Conservation (phyloP, 2,888 invertebrate species). For the Rotaria sp. region DNA sequence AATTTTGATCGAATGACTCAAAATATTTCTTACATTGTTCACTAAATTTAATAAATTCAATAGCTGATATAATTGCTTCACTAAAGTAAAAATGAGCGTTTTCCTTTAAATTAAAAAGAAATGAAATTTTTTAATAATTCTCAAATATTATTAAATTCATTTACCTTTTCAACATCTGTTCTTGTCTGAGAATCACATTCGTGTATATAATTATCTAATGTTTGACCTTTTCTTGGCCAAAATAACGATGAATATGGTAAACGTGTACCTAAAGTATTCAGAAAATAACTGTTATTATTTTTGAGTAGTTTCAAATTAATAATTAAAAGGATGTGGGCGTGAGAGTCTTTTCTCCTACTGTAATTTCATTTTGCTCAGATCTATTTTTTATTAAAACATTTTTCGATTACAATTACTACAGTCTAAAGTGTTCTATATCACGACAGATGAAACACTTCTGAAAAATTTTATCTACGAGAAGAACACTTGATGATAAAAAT, state of each 20-base stretch:
- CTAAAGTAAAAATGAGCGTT: conserved; percentile 78
- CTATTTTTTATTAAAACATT: too few species aligned
- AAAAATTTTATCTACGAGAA: too few species aligned
- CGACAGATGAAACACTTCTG: too few species aligned
- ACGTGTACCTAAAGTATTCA: neutral
- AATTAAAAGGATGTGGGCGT: too few species aligned
- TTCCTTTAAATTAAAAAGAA: conserved; percentile 59
- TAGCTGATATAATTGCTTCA: conserved; percentile 74
- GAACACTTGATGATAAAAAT: too few species aligned
- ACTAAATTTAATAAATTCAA: conserved; percentile 60
- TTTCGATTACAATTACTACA: too few species aligned
- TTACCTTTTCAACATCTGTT: conserved; percentile 20
- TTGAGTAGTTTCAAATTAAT: too few species aligned
- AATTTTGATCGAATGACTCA: neutral
- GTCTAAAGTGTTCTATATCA: too few species aligned
- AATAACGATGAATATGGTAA: neutral
- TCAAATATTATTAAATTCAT: neutral
- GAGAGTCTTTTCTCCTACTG: too few species aligned
- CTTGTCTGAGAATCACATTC: neutral
- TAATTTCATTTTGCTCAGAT: too few species aligned
- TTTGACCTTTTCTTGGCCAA: neutral
- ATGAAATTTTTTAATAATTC: neutral
- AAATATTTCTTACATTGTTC: conserved; percentile 42
- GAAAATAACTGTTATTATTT: too few species aligned
- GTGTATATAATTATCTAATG: conserved; percentile 6